These are phyloP conservation scores for Peromyscus attwateri DNA, from an alignment of 2,797 vertebrate species.

Conservation along the genomic window DNA sequence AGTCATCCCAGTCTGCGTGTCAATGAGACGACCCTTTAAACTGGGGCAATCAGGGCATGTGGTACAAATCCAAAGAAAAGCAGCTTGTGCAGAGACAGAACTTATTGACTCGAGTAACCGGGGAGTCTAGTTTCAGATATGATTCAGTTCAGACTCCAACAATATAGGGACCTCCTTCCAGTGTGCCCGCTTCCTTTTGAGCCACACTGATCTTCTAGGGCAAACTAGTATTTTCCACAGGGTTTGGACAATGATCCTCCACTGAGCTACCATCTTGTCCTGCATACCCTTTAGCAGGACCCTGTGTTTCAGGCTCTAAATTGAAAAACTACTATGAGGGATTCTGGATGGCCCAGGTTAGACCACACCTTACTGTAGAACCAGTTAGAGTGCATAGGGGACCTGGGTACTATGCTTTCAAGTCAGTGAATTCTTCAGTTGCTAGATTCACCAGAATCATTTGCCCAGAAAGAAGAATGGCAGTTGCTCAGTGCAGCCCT, in stretches of 20 bases:
- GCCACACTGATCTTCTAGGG: not conserved
- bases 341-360: not conserved
- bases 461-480: not conserved
- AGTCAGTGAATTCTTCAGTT: not conserved
- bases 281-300: not conserved
- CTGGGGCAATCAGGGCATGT: not conserved
- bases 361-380: not conserved
- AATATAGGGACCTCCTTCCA: not conserved
- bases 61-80: slow-evolving; percentile 1
- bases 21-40: not conserved
- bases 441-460: slow-evolving; percentile 13
- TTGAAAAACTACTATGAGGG: not conserved
- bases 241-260: not conserved
- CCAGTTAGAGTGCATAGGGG: not conserved
- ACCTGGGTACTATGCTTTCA: not conserved
- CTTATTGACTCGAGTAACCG: not conserved
- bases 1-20: not conserved
- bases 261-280: not conserved
- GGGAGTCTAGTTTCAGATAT: not conserved
- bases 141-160: not conserved
- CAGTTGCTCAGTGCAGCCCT: not conserved
- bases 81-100: not conserved
- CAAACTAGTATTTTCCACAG: not conserved
- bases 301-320: not conserved
- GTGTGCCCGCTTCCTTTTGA: not conserved